Percentiles rank a stretch among this genome's conserved stretches.
Evolutionary conservation across 2,888 invertebrate species (phyloP).

Genomic region (Dynastes grantii): DNA sequence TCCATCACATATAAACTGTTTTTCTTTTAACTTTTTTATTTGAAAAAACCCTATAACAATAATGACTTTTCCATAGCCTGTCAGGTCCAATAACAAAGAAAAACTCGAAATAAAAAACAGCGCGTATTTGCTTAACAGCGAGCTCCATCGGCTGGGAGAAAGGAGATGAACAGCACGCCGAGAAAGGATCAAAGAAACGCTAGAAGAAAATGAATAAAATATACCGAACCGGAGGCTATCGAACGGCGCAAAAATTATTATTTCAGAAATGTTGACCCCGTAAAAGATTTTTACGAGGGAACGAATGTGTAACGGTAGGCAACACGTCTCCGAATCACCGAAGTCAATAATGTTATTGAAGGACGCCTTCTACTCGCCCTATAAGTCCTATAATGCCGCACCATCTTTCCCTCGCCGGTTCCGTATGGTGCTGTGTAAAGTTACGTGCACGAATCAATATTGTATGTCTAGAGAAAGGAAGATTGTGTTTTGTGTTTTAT

Average conservation of each 20-base stretch:
- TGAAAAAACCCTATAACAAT: background rate
- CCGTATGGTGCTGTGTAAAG: background rate
- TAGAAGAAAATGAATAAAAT: constrained; percentile 39
- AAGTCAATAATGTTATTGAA: constrained; percentile 44
- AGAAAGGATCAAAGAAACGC: background rate
- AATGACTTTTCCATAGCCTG: background rate
- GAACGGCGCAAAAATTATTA: constrained; percentile 38
- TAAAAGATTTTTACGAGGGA: constrained; percentile 40
- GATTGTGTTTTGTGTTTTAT: constrained; percentile 27
- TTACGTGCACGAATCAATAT: constrained; percentile 44
- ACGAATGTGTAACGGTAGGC: constrained; percentile 2
- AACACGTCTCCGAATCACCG: constrained; percentile 29
- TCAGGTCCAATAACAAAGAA: background rate
- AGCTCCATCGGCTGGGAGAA: background rate
- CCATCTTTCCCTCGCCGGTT: background rate
- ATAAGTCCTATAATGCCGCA: background rate
- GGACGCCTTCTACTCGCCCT: background rate
- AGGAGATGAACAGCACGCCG: background rate
- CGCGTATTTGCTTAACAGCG: background rate
- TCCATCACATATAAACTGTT: too few relatives aligned
- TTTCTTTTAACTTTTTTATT: too few relatives aligned
- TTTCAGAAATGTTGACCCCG: constrained; percentile 46
- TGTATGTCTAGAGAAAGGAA: constrained; percentile 27
- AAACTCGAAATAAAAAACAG: constrained; percentile 1
- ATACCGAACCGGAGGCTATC: constrained; percentile 19